These are phyloP conservation scores for Heterochromis multidens DNA, from an alignment of 2,113 vertebrate genomes.

Conservation along the genomic window DNA sequence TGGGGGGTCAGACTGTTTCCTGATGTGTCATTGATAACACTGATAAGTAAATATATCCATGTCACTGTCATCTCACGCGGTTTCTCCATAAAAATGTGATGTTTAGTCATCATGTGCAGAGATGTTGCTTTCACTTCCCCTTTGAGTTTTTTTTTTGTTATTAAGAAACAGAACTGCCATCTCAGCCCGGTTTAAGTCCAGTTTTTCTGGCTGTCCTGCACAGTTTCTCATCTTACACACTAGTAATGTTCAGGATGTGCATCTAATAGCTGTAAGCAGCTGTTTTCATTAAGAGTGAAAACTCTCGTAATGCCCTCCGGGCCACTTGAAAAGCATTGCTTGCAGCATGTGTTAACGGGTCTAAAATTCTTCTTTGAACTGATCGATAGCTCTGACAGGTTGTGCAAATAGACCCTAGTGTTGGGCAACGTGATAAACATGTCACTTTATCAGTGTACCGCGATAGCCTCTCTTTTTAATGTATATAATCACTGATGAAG, in stretches of 20 bases:
- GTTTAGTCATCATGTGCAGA: constrained; percentile 2
- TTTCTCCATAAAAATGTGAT: background rate
- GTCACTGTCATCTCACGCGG: background rate
- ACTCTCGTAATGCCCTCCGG: no score
- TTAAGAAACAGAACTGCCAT: background rate
- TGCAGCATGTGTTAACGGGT: background rate
- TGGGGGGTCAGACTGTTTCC: background rate
- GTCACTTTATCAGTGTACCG: background rate
- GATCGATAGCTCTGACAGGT: background rate
- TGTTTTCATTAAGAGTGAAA: background rate
- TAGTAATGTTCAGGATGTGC: background rate
- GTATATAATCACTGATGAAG: background rate
- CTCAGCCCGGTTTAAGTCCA: background rate
- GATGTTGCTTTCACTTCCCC: constrained; percentile 26
- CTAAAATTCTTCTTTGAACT: background rate
- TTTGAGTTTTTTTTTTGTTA: background rate
- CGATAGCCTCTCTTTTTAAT: fast-evolving
- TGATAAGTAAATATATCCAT: background rate
- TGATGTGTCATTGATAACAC: background rate
- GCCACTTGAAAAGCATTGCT: background rate
- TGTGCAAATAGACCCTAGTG: background rate
- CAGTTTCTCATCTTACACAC: background rate
- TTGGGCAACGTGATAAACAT: background rate
- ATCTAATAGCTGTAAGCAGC: background rate
- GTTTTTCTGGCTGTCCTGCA: background rate